Evolutionary conservation across 2,888 invertebrate species (phyloP), one percentile per base, ranked within the genome.

Genomic region (Apoderus coryli): DNA sequence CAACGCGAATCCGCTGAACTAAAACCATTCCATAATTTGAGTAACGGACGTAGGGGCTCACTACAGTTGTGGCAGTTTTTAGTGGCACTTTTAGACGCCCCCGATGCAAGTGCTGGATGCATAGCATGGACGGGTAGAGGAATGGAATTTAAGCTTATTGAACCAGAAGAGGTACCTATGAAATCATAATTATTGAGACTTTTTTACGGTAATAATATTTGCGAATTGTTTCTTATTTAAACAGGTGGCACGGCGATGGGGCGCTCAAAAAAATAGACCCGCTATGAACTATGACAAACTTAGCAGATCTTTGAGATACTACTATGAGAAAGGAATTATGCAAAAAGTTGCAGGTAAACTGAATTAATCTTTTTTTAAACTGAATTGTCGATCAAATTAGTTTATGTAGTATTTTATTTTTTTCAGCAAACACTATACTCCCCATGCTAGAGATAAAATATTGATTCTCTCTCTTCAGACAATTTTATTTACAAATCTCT

Each of bases 291-390:
- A 93, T 53, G 93, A 93, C 59, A 93, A 93, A 56, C 61, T 93
- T 27, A 90, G 90, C 22, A 68, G 93, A 4, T 92, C 92, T 0
- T 64, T 93, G 22, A 69, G 93, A n/a, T 93, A 93, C 50, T 93
- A 93, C 54, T 93, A 93, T 55, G 92, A 93, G 57, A 93, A 93
- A 55, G 92, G 92, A n/a, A 93, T 93, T 49, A 92, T 93, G 90
- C 92, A 92, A 60, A 93, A 93, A 59, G 93, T 93, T 0, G 85
- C 88, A 32, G 89, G 82, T 69, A 58, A 47, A 38, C 35, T 19
- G 24, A 10, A 24, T n/a, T n/a, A n/a, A n/a, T n/a, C n/a, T n/a
- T n/a, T n/a, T n/a, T n/a, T n/a, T n/a, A n/a, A n/a, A n/a, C n/a
- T n/a, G n/a, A n/a, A n/a, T n/a, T n/a, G n/a, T n/a, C n/a, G n/a